These are phyloP conservation scores for Nymphalis c-album DNA, from an alignment of 2,888 invertebrate species.

Conservation along the genomic window DNA sequence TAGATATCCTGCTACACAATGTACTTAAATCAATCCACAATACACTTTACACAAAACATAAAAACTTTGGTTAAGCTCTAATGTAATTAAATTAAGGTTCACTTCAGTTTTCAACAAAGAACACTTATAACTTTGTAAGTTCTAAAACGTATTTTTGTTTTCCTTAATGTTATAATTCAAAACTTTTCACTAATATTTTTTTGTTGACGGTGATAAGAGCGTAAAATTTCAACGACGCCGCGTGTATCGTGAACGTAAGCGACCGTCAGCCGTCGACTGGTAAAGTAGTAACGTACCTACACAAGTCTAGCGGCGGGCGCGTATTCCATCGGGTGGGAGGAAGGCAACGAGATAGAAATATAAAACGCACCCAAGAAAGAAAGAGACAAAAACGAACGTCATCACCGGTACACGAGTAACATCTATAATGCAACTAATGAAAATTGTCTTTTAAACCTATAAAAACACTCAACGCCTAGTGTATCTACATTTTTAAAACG, in stretches of 20 bases:
- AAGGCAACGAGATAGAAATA: slow-evolving; percentile 61
- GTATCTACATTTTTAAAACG: slow-evolving; percentile 54
- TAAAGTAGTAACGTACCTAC: slow-evolving; percentile 62
- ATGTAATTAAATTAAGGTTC: slow-evolving; percentile 29
- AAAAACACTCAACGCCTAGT: slow-evolving; percentile 50
- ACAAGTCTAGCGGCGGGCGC: slow-evolving; percentile 54
- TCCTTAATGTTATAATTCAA: slow-evolving; percentile 39
- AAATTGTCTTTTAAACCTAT: slow-evolving; percentile 58
- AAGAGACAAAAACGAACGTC: slow-evolving; percentile 57
- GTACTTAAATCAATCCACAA: slow-evolving; percentile 58
- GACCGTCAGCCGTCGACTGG: slow-evolving; percentile 72
- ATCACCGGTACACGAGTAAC: slow-evolving; percentile 54
- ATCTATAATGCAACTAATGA: slow-evolving; percentile 68
- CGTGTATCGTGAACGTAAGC: slow-evolving; percentile 57
- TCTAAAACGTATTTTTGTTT: slow-evolving; percentile 15
- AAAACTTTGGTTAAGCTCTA: slow-evolving; percentile 53
- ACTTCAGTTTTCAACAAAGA: slow-evolving; percentile 13
- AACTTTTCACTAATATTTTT: slow-evolving; percentile 42
- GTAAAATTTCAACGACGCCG: slow-evolving; percentile 47
- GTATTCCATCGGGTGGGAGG: slow-evolving; percentile 68
- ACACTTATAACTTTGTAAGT: slow-evolving; percentile 22
- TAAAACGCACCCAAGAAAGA: slow-evolving; percentile 46
- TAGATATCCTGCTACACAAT: slow-evolving; percentile 43
- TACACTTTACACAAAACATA: slow-evolving; percentile 69
- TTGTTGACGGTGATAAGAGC: slow-evolving; percentile 50